Base-by-base conservation (phyloP, 2,888 invertebrate genomes). In the Cenopis cana region DNA sequence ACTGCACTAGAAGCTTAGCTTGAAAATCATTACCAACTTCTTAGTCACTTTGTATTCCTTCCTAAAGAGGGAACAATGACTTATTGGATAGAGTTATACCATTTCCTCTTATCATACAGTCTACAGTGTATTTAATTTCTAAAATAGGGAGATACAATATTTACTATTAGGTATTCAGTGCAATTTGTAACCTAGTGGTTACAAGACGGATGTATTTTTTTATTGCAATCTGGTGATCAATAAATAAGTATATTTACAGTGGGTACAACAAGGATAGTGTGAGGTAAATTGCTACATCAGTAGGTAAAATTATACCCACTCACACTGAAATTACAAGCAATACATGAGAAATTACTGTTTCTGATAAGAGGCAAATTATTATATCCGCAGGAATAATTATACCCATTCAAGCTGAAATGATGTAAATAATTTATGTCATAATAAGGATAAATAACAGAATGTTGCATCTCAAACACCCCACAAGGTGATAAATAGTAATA, bases 331-430 rank as follows among this genome's bases (percentile, higher is more conserved):
- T 49, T 11, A 29, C 20, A 46, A 46, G 24, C 0, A 1, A 46
- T 46, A n/a, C 10, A 9, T 17, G 10, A 29, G 60, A 60, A 29
- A 46, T 49, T 24, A 60, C 29, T 46, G 24, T 29, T 14, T 29
- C 52, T 54, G 38, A 64, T 54, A 54, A n/a, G 18, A 38, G 38
- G 6, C 38, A 54, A 64, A 24, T 38, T n/a, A 54, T 36, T 24
- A 54, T 3, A 60, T 52, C 18, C 8, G 14, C 8, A 18, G 17
- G 0, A 38, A n/a, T 52, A 20, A 64, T 54, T n/a, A 38, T 18
- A 64, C 38, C 8, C n/a, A 54, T 38, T 18, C 20, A 64, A 24
- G n/a, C 52, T 52, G 64, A 38, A 54, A 54, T 36, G 10, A 49
- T 8, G 29, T 33, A 17, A 20, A 54, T 36, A 14, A 62, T 36